Evolutionary conservation across 2,888 invertebrate species (phyloP), one percentile per base, ranked within the genome.

Genomic region (Drosophila cognata): DNA sequence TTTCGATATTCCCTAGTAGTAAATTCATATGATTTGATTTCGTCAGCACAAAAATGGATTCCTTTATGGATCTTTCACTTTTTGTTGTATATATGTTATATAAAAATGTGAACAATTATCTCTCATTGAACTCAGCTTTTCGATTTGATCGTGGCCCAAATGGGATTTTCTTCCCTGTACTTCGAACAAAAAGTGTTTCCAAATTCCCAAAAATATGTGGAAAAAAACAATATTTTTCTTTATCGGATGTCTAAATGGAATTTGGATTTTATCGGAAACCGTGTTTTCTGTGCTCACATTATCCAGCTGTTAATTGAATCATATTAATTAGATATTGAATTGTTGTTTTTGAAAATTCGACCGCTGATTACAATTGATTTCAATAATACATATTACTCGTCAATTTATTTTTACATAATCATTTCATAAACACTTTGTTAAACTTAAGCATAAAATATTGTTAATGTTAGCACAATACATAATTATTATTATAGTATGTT

Each of bases 401-500:
- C 36, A 50, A 59, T 79, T 74, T 79, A 65, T 79, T 79, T 79
- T 79, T 71, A 79, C 79, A 79, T 79, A 78, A 79, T 80, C 64
- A 70, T 77, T 78, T 79, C 76, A 79, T 76, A 76, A 80, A 80
- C 80, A 79, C 55, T 72, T 77, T 73, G 72, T 73, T 74, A 72
- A 79, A 79, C 79, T 79, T 79, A 79, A 75, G 79, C 79, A 70
- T 79, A 70, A 75, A 72, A 79, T 79, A 79, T 67, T 67, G 16
- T 75, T 79, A 79, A 75, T 79, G 69, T 79, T 79, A 79, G 79
- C 80, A 75, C 79, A 79, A 79, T 75, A 75, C 52, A 58, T 77
- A 73, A 62, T 69, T 75, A 43, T 55, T 74, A 59, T 59, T 66
- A 62, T 71, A 57, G 58, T 68, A 62, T 77, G 61, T 72, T 77